phyloP scores from a whole-genome alignment of 2,113 vertebrate genomes.

The Oreochromis niloticus region DNA sequence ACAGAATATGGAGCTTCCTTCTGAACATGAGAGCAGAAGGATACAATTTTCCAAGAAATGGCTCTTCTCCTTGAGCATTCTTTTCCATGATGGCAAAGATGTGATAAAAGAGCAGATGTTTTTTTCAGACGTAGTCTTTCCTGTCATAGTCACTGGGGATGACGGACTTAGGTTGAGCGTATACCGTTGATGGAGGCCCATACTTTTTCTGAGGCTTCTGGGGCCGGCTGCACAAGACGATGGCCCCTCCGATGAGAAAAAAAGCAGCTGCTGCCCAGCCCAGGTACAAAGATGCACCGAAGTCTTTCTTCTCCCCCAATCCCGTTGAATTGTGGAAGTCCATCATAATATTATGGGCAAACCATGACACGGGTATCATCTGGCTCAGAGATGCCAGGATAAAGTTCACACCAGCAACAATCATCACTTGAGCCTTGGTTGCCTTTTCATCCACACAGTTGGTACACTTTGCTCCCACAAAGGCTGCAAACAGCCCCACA shows the following conservation, averaged over 20 bases:
- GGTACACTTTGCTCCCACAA: conserved; percentile 89
- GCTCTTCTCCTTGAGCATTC: neutral
- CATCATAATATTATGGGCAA: conserved; percentile 81
- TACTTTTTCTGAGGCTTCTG: conserved; percentile 76
- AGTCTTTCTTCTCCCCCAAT: conserved; percentile 80
- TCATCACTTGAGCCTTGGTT: conserved; percentile 85
- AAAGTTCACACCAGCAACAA: conserved; percentile 79
- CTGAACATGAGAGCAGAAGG: neutral
- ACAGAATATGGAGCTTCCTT: neutral
- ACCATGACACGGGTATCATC: conserved; percentile 88
- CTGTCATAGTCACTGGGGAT: conserved; percentile 61
- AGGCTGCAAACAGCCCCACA: conserved; percentile 78
- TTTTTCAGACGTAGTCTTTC: conserved; percentile 85
- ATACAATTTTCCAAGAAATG: neutral
- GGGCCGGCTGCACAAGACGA: conserved; percentile 88
- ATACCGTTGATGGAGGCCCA: conserved; percentile 69
- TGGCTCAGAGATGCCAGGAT: conserved; percentile 76
- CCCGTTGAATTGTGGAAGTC: conserved; percentile 82
- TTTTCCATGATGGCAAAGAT: neutral
- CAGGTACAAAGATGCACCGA: conserved; percentile 83
- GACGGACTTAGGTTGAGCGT: conserved; percentile 76
- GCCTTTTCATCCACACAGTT: conserved; percentile 84
- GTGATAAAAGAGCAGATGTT: neutral
- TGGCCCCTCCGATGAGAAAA: conserved; percentile 79
- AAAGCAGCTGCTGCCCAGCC: conserved; percentile 86